A percentile compares a stretch with the other conserved stretches of the same genome.
Conservation (phyloP, 2,888 invertebrate genomes). For the Ecliptopera silaceata region DNA sequence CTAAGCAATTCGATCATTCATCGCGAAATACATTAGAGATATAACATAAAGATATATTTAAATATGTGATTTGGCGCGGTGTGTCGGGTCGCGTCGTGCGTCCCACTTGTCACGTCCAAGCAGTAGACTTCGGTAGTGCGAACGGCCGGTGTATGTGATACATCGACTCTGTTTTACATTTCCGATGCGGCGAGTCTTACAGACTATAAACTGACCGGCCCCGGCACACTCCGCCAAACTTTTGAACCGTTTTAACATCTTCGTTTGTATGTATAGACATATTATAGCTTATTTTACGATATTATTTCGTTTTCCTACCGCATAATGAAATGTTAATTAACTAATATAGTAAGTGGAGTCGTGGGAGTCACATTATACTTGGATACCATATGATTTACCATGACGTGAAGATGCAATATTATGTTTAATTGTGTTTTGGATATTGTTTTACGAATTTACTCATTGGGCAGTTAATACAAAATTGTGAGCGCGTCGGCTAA, state of each 20-base stretch:
- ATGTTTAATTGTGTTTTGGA: conserved; percentile 60
- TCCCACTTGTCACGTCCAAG: conserved; percentile 60
- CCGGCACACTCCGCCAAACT: conserved; percentile 56
- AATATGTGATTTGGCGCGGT: conserved; percentile 63
- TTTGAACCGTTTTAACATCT: conserved; percentile 72
- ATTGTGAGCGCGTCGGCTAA: conserved; percentile 55
- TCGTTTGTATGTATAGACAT: conserved; percentile 77
- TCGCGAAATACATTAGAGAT: conserved; percentile 79
- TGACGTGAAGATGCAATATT: conserved; percentile 66
- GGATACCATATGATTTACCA: conserved; percentile 71
- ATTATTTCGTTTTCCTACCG: conserved; percentile 81
- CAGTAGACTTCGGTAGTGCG: conserved; percentile 47
- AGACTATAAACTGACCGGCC: conserved; percentile 67
- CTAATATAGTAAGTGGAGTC: conserved; percentile 67
- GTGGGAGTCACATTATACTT: conserved; percentile 73
- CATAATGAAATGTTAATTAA: conserved; percentile 77
- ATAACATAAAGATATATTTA: conserved; percentile 71
- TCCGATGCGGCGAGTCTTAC: conserved; percentile 55
- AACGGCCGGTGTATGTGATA: conserved; percentile 69
- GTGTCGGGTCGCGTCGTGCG: conserved; percentile 52
- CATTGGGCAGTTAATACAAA: conserved; percentile 74
- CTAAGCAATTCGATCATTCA: conserved; percentile 82
- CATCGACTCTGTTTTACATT: conserved; percentile 53
- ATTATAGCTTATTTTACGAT: conserved; percentile 79
- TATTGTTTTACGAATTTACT: conserved; percentile 63